Conservation (phyloP, 1,140 invertebrate genomes). For the Lycorma delicatula region DNA sequence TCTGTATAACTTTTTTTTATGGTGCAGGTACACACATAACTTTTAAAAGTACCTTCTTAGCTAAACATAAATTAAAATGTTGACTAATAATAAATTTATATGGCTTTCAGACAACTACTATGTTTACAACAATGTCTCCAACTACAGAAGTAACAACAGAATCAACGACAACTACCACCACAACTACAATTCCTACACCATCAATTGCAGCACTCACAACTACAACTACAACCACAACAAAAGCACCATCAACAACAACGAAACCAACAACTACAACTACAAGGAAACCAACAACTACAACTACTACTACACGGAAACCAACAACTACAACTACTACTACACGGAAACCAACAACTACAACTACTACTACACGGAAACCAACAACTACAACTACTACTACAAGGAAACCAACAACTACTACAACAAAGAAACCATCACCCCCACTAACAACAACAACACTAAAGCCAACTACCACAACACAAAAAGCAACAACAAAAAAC, state of each 20-base stretch:
- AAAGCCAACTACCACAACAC: slow-evolving; percentile 16
- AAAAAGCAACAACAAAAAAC: slow-evolving; percentile 12
- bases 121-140: slow-evolving; percentile 1
- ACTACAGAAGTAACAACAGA: background rate
- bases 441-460: slow-evolving; percentile 5
- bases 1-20: too few species aligned
- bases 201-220: slow-evolving; percentile 11
- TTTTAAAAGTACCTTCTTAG: too few species aligned
- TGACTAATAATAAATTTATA: background rate
- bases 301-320: slow-evolving; percentile 16
- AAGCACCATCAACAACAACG: slow-evolving; percentile 1
- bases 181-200: slow-evolving; percentile 2
- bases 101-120: background rate
- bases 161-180: slow-evolving; percentile 6
- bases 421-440: slow-evolving; percentile 5
- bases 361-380: slow-evolving; percentile 1
- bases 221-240: slow-evolving; percentile 6
- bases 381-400: slow-evolving; percentile 6
- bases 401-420: slow-evolving; percentile 3
- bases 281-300: slow-evolving; percentile 7
- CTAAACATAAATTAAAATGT: too few species aligned
- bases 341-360: slow-evolving; percentile 1
- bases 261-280: slow-evolving; percentile 10
- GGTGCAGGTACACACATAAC: too few species aligned
- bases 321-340: slow-evolving; percentile 8